Evolutionary conservation across 2,797 vertebrate genomes (phyloP), one percentile per base, ranked within the genome.

Genomic region (Tokudaia muenninki): DNA sequence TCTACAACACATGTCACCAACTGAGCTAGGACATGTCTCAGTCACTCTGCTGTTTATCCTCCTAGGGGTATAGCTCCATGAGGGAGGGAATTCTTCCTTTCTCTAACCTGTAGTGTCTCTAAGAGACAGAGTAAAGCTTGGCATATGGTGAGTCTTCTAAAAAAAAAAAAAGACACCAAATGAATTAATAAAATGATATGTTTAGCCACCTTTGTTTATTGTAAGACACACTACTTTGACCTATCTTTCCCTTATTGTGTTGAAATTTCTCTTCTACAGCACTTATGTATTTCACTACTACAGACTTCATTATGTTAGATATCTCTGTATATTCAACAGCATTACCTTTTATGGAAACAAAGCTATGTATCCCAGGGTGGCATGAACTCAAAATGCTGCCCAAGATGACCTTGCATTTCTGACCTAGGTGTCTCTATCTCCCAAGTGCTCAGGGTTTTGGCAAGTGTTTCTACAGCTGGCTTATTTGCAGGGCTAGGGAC

Each of bases 171-270:
- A 29, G 24, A 77, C 6, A 47, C 24, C 13, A 75, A 44, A 50
- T 87, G 34, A 96, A 59, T 74, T 34, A 93, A 77, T 41, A 12
- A 57, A 83, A 93, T 47, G 50, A 80, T 95, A 31, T 93, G 31
- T 70, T 88, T 29, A 86, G n/a, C 16, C 52, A 93, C 21, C 37
- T 74, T 50, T 63, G 75, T 78, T 95, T 88, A 5, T 67, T 72
- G 0, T 83, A 88, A 91, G 31, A 26, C 67, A 19, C 47, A 81
- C 52, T 89, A 59, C 34, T 81, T 93, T 61, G 77, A 74, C n/a
- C 13, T 7, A 37, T 31, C 26, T 72, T 90, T 80, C 14, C 13
- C n/a, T 91, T 87, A 44, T 13, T 86, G 80, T 47, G 77, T 81
- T 91, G 80, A 90, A 93, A 52, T 79, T 3, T 34, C 34, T 26